Evolutionary conservation across 2,888 invertebrate genomes (phyloP).

Genomic region (Trichopria drosophilae): DNA sequence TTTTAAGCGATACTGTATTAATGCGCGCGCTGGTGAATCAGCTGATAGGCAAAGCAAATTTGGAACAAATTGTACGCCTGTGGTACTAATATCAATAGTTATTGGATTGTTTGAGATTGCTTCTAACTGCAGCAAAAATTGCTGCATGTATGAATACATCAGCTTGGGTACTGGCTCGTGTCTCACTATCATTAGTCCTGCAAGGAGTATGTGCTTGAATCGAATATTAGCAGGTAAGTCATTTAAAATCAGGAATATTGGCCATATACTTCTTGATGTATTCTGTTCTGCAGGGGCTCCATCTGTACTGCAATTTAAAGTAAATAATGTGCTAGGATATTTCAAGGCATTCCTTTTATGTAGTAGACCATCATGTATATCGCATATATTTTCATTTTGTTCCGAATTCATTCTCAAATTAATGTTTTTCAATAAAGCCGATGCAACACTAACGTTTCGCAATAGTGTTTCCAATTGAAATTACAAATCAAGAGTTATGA

Average conservation of each 20-base stretch:
- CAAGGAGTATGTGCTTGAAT: slow-evolving; percentile 10
- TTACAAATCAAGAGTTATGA: not conserved
- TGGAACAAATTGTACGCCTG: slow-evolving; percentile 1
- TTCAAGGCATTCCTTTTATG: too few relatives aligned
- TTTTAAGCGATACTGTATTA: slow-evolving; percentile 12
- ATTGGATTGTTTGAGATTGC: too few relatives aligned
- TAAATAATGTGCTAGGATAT: not conserved
- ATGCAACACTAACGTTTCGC: not conserved
- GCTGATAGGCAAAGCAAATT: slow-evolving; percentile 14
- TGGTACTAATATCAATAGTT: not conserved
- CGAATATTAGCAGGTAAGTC: slow-evolving; percentile 8
- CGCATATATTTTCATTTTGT: not conserved
- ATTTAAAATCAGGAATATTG: slow-evolving; percentile 10
- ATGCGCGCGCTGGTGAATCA: slow-evolving; percentile 19
- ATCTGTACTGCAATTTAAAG: slow-evolving; percentile 9
- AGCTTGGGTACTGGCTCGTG: slow-evolving; percentile 7
- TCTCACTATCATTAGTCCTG: slow-evolving; percentile 10
- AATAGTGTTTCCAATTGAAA: slow-evolving; percentile 5
- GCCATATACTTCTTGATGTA: slow-evolving; percentile 6
- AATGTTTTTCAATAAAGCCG: slow-evolving; percentile 1
- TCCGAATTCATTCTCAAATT: not conserved
- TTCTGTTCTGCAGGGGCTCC: too few relatives aligned
- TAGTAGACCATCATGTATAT: slow-evolving; percentile 13
- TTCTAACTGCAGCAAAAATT: slow-evolving; percentile 1
- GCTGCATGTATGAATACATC: slow-evolving; percentile 6